Percentiles rank a stretch among this genome's conserved stretches.
These are phyloP conservation scores for Orycteropus afer DNA, from an alignment of 2,113 vertebrate genomes.

Conservation along the genomic window DNA sequence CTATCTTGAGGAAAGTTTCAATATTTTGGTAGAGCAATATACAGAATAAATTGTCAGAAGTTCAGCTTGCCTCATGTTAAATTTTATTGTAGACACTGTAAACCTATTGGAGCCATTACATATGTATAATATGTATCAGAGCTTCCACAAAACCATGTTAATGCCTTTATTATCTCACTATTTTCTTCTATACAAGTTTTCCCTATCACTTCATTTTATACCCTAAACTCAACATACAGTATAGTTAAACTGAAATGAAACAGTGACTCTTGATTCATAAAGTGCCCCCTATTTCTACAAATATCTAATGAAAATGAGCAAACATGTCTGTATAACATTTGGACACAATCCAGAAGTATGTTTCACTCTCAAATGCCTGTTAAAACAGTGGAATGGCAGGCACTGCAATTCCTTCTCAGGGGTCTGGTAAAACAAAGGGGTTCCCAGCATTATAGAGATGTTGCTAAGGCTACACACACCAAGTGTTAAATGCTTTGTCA, in stretches of 20 bases:
- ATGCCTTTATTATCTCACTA: constrained; percentile 1
- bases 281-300: constrained; percentile 62
- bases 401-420: neutral
- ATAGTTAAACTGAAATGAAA: constrained; percentile 59
- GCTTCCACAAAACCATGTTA: neutral
- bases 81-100: constrained; percentile 44
- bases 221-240: constrained; percentile 60
- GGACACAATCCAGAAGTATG: constrained; percentile 32
- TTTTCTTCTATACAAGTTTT: constrained; percentile 47
- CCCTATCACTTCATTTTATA: constrained; percentile 64
- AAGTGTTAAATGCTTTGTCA: neutral
- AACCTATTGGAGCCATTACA: constrained; percentile 44
- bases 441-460: neutral
- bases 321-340: constrained; percentile 58
- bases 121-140: constrained; percentile 26
- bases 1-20: constrained; percentile 63
- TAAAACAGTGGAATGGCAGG: constrained; percentile 53
- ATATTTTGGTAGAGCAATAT: constrained; percentile 37
- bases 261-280: constrained; percentile 48
- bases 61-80: constrained; percentile 59
- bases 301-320: constrained; percentile 65
- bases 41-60: constrained; percentile 68
- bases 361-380: constrained; percentile 59
- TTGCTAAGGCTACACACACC: neutral
- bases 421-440: neutral